phyloP scores from a whole-genome alignment of 1,140 invertebrate species.

The Halictus rubicundus region DNA sequence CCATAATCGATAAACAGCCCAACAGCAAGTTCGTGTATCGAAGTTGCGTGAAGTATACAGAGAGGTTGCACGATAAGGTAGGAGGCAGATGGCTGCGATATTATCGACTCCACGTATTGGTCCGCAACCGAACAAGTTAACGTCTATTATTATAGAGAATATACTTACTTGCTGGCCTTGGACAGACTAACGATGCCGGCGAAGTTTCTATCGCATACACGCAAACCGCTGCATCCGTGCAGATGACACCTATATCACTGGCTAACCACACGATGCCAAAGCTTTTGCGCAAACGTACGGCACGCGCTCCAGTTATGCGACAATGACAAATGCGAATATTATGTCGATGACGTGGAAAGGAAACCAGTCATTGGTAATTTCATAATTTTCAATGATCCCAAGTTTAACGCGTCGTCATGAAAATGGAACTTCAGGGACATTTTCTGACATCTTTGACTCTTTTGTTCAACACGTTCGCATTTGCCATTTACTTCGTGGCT shows the following conservation, averaged over 20 bases:
- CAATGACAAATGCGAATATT: slow-evolving; percentile 3
- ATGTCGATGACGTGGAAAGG: not conserved
- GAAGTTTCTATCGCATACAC: slow-evolving; percentile 66
- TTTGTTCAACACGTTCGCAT: too few species aligned
- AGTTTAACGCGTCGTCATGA: not conserved
- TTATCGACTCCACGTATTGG: slow-evolving; percentile 77
- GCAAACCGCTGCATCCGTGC: slow-evolving; percentile 56
- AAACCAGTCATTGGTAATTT: not conserved
- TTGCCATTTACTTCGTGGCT: too few species aligned
- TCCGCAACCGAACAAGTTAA: slow-evolving; percentile 75
- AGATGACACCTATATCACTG: slow-evolving; percentile 49
- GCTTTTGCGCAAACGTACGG: not conserved
- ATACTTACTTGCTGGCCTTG: slow-evolving; percentile 43
- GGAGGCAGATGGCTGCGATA: slow-evolving; percentile 74
- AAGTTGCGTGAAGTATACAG: slow-evolving; percentile 57
- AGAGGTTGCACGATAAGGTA: slow-evolving; percentile 65
- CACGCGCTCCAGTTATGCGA: not conserved
- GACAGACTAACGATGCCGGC: slow-evolving; percentile 68
- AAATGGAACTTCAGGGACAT: too few species aligned
- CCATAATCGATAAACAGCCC: not conserved
- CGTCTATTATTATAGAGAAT: slow-evolving; percentile 74
- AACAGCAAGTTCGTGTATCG: slow-evolving; percentile 24
- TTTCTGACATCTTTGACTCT: too few species aligned
- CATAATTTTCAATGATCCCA: not conserved
- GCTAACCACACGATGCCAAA: slow-evolving; percentile 23